Evolutionary conservation across 2,888 invertebrate species (phyloP).

Genomic region (Chironomus riparius): DNA sequence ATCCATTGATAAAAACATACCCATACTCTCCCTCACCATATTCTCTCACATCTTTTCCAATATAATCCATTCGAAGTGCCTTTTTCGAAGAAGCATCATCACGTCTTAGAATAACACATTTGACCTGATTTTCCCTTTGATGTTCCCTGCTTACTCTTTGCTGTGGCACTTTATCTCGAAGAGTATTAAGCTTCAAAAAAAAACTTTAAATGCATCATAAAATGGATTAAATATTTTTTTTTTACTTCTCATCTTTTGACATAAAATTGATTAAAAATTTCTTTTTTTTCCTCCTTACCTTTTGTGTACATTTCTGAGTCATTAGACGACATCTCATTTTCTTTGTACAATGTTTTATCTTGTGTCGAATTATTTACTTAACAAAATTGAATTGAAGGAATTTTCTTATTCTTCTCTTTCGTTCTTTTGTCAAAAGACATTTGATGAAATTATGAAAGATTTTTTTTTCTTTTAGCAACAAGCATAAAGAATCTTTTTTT

Average conservation of each 20-base stretch:
- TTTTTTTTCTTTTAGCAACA: neutral
- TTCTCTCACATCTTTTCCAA: neutral
- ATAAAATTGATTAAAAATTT: neutral
- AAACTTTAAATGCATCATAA: neutral
- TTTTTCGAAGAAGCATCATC: neutral
- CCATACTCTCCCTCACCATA: too few relatives aligned
- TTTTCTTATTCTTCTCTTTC: neutral
- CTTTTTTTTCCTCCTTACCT: neutral
- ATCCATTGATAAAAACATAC: too few relatives aligned
- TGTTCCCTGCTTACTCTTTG: neutral
- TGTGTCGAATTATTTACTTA: neutral
- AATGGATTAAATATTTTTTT: neutral
- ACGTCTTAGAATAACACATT: neutral
- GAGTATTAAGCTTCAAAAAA: neutral
- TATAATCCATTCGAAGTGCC: neutral
- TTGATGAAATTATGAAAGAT: neutral
- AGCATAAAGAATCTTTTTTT: neutral
- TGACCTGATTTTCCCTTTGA: constrained; percentile 1
- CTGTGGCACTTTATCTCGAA: neutral
- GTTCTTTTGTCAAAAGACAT: neutral
- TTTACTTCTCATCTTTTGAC: neutral
- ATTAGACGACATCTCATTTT: neutral
- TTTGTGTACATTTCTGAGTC: neutral
- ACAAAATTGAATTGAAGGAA: neutral
- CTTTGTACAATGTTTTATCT: neutral